phyloP scores from a whole-genome alignment of 2,888 invertebrate species.

The Apodemia zela region DNA sequence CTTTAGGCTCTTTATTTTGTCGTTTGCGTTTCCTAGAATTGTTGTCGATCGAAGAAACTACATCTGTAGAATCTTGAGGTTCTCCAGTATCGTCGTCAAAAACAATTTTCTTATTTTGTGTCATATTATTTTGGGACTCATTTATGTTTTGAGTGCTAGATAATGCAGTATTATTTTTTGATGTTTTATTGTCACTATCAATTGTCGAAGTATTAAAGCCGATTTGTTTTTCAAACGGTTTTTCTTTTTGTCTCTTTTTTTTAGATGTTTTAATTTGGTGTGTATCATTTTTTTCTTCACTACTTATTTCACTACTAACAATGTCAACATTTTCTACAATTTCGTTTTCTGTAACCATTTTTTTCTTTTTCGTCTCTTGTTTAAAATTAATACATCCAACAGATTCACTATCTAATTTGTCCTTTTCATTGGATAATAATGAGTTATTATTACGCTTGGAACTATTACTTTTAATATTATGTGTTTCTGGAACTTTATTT shows the following conservation, averaged over 20 bases:
- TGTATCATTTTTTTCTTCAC: not conserved
- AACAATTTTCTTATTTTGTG: conserved; percentile 38
- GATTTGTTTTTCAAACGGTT: conserved; percentile 20
- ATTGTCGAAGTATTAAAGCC: not conserved
- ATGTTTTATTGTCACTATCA: conserved; percentile 2
- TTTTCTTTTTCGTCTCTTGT: not conserved
- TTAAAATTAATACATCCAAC: not conserved
- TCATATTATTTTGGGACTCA: conserved; percentile 20
- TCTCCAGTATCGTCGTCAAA: conserved; percentile 37
- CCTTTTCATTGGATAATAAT: not conserved
- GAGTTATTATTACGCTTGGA: not conserved
- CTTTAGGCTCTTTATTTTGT: conserved; percentile 36
- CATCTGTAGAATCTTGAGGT: conserved; percentile 31
- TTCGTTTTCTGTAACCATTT: not conserved
- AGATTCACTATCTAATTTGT: not conserved
- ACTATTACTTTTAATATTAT: not conserved
- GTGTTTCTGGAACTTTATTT: not conserved
- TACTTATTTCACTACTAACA: not conserved
- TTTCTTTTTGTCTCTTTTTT: conserved; percentile 31
- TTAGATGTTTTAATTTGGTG: conserved; percentile 17
- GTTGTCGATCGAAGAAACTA: conserved; percentile 14
- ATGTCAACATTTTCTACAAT: not conserved
- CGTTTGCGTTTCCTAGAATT: conserved; percentile 23
- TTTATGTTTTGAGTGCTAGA: conserved; percentile 12
- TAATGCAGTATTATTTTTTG: conserved; percentile 2